These are phyloP conservation scores for Saccopteryx bilineata DNA, from an alignment of 2,113 vertebrate genomes.

Conservation along the genomic window DNA sequence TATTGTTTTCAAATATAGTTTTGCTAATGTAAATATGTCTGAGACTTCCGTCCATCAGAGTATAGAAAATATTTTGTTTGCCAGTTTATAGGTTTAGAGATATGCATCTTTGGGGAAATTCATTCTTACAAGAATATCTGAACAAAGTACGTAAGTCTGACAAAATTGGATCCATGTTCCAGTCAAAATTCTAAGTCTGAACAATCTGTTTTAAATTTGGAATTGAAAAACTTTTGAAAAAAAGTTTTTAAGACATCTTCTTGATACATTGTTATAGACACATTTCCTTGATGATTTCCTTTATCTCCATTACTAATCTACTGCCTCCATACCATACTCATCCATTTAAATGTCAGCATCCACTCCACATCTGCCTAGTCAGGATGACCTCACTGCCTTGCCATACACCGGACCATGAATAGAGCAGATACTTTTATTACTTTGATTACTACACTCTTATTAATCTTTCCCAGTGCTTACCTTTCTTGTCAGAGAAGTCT, in stretches of 20 bases:
- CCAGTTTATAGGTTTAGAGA: neutral
- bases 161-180: neutral
- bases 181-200: neutral
- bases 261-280: neutral
- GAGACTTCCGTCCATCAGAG: neutral
- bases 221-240: neutral
- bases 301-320: neutral
- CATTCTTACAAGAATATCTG: neutral
- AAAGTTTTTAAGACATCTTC: neutral
- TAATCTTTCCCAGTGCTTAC: neutral
- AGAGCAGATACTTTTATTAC: conserved; percentile 18
- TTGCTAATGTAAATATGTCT: neutral
- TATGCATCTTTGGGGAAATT: neutral
- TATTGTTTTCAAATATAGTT: conserved; percentile 26
- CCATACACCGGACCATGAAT: neutral
- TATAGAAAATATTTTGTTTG: neutral
- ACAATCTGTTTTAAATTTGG: conserved; percentile 23
- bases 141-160: neutral
- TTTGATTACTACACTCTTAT: neutral
- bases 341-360: neutral
- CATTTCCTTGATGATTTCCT: conserved; percentile 8
- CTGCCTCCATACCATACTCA: neutral
- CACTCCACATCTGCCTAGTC: neutral
- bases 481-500: neutral
- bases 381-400: neutral